phyloP scores from a whole-genome alignment of 2,113 vertebrate species.

The Oreochromis aureus region DNA sequence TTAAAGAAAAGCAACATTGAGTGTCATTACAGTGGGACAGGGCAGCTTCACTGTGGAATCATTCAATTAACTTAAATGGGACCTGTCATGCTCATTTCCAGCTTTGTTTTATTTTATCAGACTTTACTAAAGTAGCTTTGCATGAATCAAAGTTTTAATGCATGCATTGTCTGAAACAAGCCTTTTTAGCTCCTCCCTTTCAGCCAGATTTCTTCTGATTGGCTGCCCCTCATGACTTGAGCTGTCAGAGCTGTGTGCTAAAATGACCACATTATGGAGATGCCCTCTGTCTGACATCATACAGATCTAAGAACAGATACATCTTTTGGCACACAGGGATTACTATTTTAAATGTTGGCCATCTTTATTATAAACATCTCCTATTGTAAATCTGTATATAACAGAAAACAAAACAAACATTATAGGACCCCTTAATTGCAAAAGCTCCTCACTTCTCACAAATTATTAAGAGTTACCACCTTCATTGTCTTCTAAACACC shows the following conservation, averaged over 20 bases:
- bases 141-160: background rate
- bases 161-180: background rate
- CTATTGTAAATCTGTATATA: background rate
- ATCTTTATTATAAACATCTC: background rate
- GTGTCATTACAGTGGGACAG: background rate
- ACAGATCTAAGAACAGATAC: background rate
- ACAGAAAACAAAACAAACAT: rapidly evolving
- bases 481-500: background rate
- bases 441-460: background rate
- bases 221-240: background rate
- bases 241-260: background rate
- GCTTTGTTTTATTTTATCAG: background rate
- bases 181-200: background rate
- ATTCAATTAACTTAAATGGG: background rate
- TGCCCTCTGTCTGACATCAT: background rate
- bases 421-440: background rate
- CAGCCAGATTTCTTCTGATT: background rate
- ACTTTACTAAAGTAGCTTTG: background rate
- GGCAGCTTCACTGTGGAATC: background rate
- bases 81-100: background rate
- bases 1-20: background rate
- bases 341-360: background rate
- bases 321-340: background rate
- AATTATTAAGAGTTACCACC: background rate
- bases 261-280: background rate